Evolutionary conservation across 2,888 invertebrate genomes (phyloP).

Genomic region (Nezara viridula): DNA sequence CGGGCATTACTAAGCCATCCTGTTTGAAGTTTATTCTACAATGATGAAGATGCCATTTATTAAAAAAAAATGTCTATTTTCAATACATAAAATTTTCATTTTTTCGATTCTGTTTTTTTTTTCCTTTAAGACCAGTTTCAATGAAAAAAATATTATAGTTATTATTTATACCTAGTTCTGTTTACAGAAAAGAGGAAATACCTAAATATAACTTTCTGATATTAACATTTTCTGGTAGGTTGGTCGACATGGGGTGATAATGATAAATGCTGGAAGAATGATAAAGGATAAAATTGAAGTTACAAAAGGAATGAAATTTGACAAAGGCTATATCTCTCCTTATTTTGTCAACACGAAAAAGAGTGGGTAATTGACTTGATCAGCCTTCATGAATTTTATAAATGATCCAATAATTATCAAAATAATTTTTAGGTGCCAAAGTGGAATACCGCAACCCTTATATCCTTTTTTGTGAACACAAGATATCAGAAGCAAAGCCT

Average conservation of each 20-base stretch:
- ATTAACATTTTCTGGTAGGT: conserved; percentile 71
- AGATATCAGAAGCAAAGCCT: conserved; percentile 59
- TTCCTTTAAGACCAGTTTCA: background rate
- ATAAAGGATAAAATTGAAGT: conserved; percentile 94
- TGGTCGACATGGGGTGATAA: conserved; percentile 97
- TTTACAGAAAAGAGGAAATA: background rate
- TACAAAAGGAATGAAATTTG: conserved; percentile 99
- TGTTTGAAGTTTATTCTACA: too few relatives aligned
- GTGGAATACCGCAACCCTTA: conserved; percentile 61
- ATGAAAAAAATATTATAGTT: too few relatives aligned
- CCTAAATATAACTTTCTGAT: too few relatives aligned
- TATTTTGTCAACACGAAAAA: conserved; percentile 99
- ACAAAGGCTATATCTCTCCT: conserved; percentile 98
- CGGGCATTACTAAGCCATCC: too few relatives aligned
- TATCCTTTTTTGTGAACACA: conserved; percentile 62
- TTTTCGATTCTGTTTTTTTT: too few relatives aligned
- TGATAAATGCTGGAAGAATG: conserved; percentile 99
- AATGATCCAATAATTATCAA: background rate
- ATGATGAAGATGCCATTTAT: too few relatives aligned
- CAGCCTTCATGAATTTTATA: background rate
- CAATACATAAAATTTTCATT: background rate
- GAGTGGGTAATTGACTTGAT: conserved; percentile 37
- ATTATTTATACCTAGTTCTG: too few relatives aligned
- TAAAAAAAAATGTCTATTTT: background rate
- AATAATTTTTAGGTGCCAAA: conserved; percentile 58